Evolutionary conservation across 2,797 vertebrate genomes (phyloP).

Genomic region (Melanogrammus aeglefinus): DNA sequence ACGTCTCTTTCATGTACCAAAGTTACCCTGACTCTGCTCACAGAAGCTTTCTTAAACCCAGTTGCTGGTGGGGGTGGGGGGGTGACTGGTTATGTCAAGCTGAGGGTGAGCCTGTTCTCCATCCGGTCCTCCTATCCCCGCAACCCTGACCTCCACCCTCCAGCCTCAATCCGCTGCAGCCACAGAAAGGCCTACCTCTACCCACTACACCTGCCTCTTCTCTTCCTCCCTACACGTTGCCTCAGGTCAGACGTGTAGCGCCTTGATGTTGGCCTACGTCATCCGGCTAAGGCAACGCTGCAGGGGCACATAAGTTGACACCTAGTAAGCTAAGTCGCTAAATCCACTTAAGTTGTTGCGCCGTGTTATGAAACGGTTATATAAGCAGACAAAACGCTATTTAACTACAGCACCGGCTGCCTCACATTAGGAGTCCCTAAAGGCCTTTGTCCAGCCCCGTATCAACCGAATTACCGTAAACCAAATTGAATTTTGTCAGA

Average conservation of each 20-base stretch:
- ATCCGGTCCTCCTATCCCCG: too few relatives aligned
- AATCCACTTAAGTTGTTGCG: background rate
- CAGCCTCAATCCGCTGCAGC: background rate
- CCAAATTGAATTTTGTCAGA: background rate
- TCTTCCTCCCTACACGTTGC: background rate
- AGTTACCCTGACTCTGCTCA: slow-evolving; percentile 55
- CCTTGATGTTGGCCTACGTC: background rate
- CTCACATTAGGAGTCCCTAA: background rate
- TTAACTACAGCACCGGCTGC: background rate
- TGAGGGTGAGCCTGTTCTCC: slow-evolving; percentile 7
- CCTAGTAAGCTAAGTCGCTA: background rate
- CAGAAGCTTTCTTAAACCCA: slow-evolving; percentile 42
- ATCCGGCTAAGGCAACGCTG: background rate
- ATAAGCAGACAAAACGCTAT: background rate
- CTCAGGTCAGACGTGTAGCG: background rate
- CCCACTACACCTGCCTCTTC: too few relatives aligned
- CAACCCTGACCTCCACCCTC: too few relatives aligned
- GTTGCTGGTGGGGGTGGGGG: slow-evolving; percentile 5
- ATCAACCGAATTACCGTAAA: background rate
- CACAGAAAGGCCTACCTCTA: background rate
- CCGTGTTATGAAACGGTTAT: background rate
- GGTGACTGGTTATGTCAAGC: slow-evolving; percentile 54
- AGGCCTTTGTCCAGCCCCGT: background rate
- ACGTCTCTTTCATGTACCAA: slow-evolving; percentile 64
- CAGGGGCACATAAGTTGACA: background rate